phyloP scores from a whole-genome alignment of 2,888 invertebrate genomes.

The Agelastica alni region DNA sequence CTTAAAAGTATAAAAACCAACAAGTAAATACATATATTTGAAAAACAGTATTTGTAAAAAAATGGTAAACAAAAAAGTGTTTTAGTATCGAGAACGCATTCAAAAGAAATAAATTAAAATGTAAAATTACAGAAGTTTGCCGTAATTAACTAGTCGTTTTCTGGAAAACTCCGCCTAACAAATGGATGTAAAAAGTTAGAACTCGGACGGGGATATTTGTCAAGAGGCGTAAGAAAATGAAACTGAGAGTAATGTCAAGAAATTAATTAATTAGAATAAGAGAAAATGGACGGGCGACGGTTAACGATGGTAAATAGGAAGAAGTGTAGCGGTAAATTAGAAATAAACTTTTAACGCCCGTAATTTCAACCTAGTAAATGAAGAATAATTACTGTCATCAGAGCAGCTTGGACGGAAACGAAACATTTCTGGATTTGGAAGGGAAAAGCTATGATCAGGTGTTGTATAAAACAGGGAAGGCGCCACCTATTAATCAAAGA shows the following conservation, averaged over 20 bases:
- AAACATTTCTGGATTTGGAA: neutral
- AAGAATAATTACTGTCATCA: slow-evolving; percentile 43
- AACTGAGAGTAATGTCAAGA: slow-evolving; percentile 44
- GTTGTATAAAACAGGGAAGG: neutral
- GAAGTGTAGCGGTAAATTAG: slow-evolving; percentile 48
- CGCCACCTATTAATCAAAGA: too few relatives aligned
- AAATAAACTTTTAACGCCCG: slow-evolving; percentile 50
- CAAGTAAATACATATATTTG: too few relatives aligned
- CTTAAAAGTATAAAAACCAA: too few relatives aligned
- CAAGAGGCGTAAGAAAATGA: slow-evolving; percentile 37
- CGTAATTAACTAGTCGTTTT: slow-evolving; percentile 40
- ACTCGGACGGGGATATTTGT: slow-evolving; percentile 34
- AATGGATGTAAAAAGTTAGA: slow-evolving; percentile 37
- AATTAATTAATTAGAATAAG: slow-evolving; percentile 48
- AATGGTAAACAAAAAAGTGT: neutral
- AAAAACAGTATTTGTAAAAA: too few relatives aligned
- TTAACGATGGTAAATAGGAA: slow-evolving; percentile 41
- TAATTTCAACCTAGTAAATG: slow-evolving; percentile 45
- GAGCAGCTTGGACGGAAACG: neutral
- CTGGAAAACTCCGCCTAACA: slow-evolving; percentile 36
- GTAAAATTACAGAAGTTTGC: slow-evolving; percentile 33
- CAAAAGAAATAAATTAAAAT: slow-evolving; percentile 21
- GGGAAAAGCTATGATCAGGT: neutral
- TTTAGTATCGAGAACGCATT: slow-evolving; percentile 17
- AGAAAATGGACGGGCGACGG: slow-evolving; percentile 43